A percentile compares a stretch with the other conserved stretches of the same genome.
Conservation (phyloP, 2,113 vertebrate genomes). For the Dendrocopos noguchii region DNA sequence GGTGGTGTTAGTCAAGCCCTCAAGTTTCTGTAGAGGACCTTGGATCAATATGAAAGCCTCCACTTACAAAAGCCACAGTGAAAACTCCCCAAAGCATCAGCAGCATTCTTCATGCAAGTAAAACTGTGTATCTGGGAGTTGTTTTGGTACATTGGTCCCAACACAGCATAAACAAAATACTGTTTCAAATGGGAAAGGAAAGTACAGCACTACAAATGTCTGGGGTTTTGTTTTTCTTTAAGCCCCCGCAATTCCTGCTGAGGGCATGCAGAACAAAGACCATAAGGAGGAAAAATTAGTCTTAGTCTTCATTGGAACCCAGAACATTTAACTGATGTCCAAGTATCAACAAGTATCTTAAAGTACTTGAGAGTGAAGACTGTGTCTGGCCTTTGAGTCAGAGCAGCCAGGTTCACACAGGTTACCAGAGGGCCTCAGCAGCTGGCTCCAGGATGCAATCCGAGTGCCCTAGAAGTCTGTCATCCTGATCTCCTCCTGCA, state of each 20-base stretch:
- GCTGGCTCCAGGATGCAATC: background rate
- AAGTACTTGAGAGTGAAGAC: background rate
- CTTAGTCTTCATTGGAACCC: background rate
- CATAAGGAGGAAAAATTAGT: rapidly evolving
- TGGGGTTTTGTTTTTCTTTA: background rate
- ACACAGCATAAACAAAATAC: background rate
- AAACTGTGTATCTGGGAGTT: background rate
- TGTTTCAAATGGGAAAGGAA: background rate
- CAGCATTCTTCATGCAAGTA: background rate
- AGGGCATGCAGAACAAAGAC: background rate
- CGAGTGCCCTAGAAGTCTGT: background rate
- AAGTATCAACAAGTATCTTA: background rate
- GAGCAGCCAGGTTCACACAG: background rate
- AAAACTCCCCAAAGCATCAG: background rate
- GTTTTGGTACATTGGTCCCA: background rate
- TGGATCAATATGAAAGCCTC: background rate
- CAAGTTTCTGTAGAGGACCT: background rate
- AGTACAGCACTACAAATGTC: background rate
- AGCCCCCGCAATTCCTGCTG: background rate
- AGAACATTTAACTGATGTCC: background rate
- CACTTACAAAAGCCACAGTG: background rate
- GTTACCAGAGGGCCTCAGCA: background rate
- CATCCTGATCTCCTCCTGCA: background rate
- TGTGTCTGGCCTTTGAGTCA: background rate
- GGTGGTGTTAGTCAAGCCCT: background rate